Percentiles rank a stretch among this genome's conserved stretches.
These are phyloP conservation scores for Spodoptera littoralis DNA, from an alignment of 2,888 invertebrate genomes.

Conservation along the genomic window DNA sequence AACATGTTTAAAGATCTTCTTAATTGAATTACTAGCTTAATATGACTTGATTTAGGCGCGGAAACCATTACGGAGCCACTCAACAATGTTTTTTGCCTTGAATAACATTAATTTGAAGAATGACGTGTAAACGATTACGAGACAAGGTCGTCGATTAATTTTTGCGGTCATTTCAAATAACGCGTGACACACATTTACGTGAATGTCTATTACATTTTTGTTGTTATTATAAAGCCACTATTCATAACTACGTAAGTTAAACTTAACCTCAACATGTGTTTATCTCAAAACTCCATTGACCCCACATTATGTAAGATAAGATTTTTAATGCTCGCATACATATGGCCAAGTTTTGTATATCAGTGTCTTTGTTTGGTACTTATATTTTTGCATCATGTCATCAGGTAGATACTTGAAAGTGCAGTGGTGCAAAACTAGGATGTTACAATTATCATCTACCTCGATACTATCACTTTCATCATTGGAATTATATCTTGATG, in stretches of 20 bases:
- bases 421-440: slow-evolving; percentile 11
- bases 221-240: slow-evolving; percentile 8
- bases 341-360: no score
- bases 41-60: slow-evolving; percentile 18
- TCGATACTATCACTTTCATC: slow-evolving; percentile 16
- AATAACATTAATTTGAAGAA: slow-evolving; percentile 49
- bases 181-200: slow-evolving; percentile 50
- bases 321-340: no score
- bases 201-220: slow-evolving; percentile 38
- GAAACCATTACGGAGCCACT: slow-evolving; percentile 16
- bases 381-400: background rate
- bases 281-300: slow-evolving; percentile 13
- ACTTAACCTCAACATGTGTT: slow-evolving; percentile 11
- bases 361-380: no score
- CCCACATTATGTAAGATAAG: no score
- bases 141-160: slow-evolving; percentile 61
- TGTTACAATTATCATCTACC: slow-evolving; percentile 4
- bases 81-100: slow-evolving; percentile 36
- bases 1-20: background rate
- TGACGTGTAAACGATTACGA: slow-evolving; percentile 53
- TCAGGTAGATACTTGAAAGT: background rate
- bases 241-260: slow-evolving; percentile 2
- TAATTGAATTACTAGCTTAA: slow-evolving; percentile 18
- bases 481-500: slow-evolving; percentile 37
- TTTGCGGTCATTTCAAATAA: slow-evolving; percentile 56